These are phyloP conservation scores for Sander lucioperca DNA, from an alignment of 2,113 vertebrate species.

Conservation along the genomic window DNA sequence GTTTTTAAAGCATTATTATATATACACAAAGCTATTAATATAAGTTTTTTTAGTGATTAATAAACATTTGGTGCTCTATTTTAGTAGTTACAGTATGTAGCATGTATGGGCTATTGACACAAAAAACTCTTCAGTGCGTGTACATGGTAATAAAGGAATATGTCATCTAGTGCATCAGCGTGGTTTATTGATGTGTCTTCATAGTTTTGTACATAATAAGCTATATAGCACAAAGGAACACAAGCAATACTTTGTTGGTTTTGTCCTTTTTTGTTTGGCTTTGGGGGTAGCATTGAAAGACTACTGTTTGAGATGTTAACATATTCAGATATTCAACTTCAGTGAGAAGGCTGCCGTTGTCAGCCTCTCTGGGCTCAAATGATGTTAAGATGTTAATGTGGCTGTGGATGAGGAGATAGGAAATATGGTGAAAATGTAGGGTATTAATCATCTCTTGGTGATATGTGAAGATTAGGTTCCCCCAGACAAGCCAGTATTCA, in stretches of 20 bases:
- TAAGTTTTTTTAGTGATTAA: not conserved
- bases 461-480: not conserved
- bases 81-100: not conserved
- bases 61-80: not conserved
- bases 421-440: not conserved
- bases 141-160: not conserved
- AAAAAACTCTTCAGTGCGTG: no score
- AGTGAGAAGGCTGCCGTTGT: not conserved
- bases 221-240: not conserved
- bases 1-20: not conserved
- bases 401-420: not conserved
- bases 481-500: not conserved
- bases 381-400: conserved; percentile 7
- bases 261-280: no score
- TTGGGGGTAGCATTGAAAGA: not conserved
- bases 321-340: conserved; percentile 33
- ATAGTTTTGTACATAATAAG: not conserved
- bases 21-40: not conserved
- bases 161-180: not conserved
- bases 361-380: conserved; percentile 13
- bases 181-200: not conserved
- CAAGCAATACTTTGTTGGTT: not conserved
- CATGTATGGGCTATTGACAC: no score
- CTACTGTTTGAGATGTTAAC: conserved; percentile 26
- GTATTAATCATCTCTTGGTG: not conserved